Conservation (phyloP, 2,113 vertebrate genomes). For the Hemichromis elongatus region DNA sequence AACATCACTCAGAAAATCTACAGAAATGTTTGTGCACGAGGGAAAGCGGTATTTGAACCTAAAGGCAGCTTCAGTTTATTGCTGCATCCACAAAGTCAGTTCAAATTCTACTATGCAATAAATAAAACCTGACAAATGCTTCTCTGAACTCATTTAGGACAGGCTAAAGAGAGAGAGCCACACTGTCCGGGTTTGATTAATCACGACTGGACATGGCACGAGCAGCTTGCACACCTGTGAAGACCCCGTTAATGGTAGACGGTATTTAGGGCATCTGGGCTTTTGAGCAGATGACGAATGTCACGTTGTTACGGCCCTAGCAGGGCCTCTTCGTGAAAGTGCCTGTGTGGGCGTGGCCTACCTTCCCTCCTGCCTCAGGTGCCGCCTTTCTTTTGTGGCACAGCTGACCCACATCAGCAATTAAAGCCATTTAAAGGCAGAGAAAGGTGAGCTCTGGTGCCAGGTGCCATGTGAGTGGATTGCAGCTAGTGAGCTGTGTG, state of each 20-base stretch:
- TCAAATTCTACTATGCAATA: fast-evolving
- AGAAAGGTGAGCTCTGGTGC: no score
- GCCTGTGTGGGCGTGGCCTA: no score
- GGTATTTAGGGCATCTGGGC: fast-evolving
- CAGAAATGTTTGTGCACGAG: fast-evolving
- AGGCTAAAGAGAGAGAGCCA: fast-evolving
- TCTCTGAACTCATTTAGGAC: background rate
- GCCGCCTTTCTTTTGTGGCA: no score
- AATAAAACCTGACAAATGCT: fast-evolving
- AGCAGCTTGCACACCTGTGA: background rate
- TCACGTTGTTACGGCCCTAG: no score
- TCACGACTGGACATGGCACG: background rate
- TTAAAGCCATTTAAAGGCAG: no score
- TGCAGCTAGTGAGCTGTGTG: no score
- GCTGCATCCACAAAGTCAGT: fast-evolving
- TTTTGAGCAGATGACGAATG: background rate
- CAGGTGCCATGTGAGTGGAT: no score
- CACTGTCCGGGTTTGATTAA: background rate
- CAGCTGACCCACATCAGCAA: no score
- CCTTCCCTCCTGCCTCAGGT: no score
- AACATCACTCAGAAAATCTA: background rate
- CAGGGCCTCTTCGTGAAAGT: no score
- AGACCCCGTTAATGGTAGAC: background rate
- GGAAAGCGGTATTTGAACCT: fast-evolving
- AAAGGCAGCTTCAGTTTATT: background rate